These are phyloP conservation scores for Eptatretus burgeri DNA, from an alignment of 2,113 vertebrate species.

Conservation along the genomic window DNA sequence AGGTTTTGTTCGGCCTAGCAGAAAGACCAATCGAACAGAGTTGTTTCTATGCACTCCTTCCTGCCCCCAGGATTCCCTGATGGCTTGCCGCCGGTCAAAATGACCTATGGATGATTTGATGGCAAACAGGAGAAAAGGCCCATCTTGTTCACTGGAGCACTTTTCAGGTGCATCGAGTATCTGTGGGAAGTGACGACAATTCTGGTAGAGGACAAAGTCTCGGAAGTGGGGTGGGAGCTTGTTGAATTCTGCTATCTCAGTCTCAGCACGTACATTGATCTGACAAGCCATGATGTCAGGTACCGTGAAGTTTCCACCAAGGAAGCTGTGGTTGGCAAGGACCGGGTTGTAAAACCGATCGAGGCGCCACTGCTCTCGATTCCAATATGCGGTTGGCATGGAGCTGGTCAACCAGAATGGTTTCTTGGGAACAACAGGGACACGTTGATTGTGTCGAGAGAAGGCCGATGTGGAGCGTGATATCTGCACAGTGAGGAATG, in stretches of 20 bases:
- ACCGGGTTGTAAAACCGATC: constrained; percentile 24
- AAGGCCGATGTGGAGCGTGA: not conserved
- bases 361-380: constrained; percentile 20
- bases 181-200: constrained; percentile 21
- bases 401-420: constrained; percentile 27
- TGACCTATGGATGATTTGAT: constrained; percentile 27
- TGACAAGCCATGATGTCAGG: not conserved
- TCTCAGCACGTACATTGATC: constrained; percentile 11
- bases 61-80: constrained; percentile 30
- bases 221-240: constrained; percentile 20
- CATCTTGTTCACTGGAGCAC: constrained; percentile 13
- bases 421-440: constrained; percentile 14
- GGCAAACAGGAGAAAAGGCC: constrained; percentile 22
- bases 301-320: not conserved
- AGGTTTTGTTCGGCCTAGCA: constrained; percentile 23
- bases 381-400: constrained; percentile 22
- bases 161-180: constrained; percentile 20
- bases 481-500: not conserved
- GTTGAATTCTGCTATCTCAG: constrained; percentile 12
- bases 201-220: constrained; percentile 25
- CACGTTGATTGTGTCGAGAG: constrained; percentile 13
- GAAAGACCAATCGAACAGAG: constrained; percentile 16
- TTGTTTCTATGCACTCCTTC: constrained; percentile 10
- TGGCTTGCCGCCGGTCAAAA: constrained; percentile 32
- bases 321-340: constrained; percentile 15